Evolutionary conservation across 2,888 invertebrate genomes (phyloP), one percentile per base, ranked within the genome.

Genomic region (Euplagia quadripunctaria): DNA sequence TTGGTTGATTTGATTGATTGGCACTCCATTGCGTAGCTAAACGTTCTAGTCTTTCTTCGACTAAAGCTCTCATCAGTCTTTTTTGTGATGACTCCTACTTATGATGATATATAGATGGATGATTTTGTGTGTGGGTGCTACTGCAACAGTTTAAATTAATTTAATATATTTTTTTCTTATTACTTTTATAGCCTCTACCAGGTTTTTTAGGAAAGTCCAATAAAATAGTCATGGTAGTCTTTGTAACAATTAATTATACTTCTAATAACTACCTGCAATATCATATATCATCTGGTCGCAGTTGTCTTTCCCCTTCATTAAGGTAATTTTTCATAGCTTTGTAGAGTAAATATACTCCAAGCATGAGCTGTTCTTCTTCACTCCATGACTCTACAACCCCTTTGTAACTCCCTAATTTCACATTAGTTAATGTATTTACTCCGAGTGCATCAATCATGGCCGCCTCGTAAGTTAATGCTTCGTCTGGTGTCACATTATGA

Each of bases 361-460:
- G 68, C 55, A 43, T 55, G 7, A 42, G 55, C 5, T 68, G 43
- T 16, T 68, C 68, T 3, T 68, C 55, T n/a, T 55, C 17, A 5
- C 11, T 14, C 68, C 68, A 68, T 12, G 17, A 43, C 14, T 42
- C n/a, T 16, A 68, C 55, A 14, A 55, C 14, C 7, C 52, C 55
- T 20, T 14, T 68, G 16, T 68, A 68, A 20, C 55, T 68, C 4
- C 68, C 68, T 17, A 5, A 42, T 4, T 68, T 68, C 20, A 68
- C 9, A 42, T 68, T 68, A 0, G 68, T 68, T 55, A 68, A 58
- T 4, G 12, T 20, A 2, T 58, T 12, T 14, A 55, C 5, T n/a
- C 68, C 68, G 4, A 68, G 52, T 14, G 68, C 68, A 20, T 68
- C 68, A 58, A 68, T 68, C 52, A 68, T 68, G 43, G 68, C 68